Conservation (phyloP, 2,888 invertebrate species). For the Idaea biselata region DNA sequence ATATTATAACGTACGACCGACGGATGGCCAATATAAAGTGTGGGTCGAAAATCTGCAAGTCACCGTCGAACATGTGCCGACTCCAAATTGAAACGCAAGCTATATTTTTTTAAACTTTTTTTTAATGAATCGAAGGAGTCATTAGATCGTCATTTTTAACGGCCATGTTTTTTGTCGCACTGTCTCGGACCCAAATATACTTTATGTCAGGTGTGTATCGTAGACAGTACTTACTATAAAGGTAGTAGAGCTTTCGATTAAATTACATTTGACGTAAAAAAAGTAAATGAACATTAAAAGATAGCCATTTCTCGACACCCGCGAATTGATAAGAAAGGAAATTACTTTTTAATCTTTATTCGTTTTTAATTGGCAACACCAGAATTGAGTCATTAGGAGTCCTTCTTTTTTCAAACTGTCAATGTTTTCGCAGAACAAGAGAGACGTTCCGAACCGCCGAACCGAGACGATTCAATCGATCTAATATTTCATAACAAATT, state of each 20-base stretch:
- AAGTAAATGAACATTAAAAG: conserved; percentile 38
- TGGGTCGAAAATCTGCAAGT: conserved; percentile 50
- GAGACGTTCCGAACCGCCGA: conserved; percentile 15
- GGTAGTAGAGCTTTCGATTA: conserved; percentile 41
- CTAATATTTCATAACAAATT: conserved; percentile 66
- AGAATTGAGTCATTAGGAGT: conserved; percentile 12
- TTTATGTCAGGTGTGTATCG: conserved; percentile 58
- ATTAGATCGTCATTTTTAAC: conserved; percentile 75
- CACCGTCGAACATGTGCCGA: conserved; percentile 72
- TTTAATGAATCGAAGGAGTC: conserved; percentile 63
- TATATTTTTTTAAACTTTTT: conserved; percentile 60
- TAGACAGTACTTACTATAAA: no score
- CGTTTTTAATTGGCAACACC: conserved; percentile 33
- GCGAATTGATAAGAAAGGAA: conserved; percentile 28
- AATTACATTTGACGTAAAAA: conserved; percentile 52
- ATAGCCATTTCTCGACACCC: conserved; percentile 35
- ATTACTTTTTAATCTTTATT: conserved; percentile 38
- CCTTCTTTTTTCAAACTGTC: conserved; percentile 16
- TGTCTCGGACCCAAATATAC: conserved; percentile 35
- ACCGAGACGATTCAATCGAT: conserved; percentile 40
- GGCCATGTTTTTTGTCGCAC: conserved; percentile 59
- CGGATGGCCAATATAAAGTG: conserved; percentile 15
- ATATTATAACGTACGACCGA: conserved; percentile 4
- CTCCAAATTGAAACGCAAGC: conserved; percentile 62
- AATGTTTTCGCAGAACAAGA: conserved; percentile 17